phyloP scores from a whole-genome alignment of 1,140 invertebrate species.

The Trachymyrmex septentrionalis region DNA sequence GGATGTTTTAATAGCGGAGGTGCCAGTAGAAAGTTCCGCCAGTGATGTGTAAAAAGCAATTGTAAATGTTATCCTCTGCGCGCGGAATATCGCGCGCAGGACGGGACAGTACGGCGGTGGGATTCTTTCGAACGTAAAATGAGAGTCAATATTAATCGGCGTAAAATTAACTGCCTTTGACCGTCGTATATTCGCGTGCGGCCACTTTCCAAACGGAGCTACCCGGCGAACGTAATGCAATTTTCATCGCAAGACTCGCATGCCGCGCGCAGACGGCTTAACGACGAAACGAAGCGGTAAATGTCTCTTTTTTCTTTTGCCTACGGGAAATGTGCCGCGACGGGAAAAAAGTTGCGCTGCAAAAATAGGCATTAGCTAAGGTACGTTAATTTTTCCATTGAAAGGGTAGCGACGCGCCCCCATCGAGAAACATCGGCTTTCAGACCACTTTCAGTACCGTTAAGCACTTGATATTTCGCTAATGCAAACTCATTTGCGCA shows the following conservation, averaged over 20 bases:
- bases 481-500: slow-evolving; percentile 56
- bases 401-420: slow-evolving; percentile 18
- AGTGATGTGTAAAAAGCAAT: not conserved
- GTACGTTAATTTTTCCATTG: slow-evolving; percentile 59
- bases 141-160: slow-evolving; percentile 51
- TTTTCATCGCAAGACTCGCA: slow-evolving; percentile 55
- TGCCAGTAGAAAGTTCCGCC: not conserved
- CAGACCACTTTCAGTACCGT: slow-evolving; percentile 6
- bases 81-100: not conserved
- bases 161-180: slow-evolving; percentile 42
- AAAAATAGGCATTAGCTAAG: slow-evolving; percentile 61
- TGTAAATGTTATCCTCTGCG: slow-evolving; percentile 46
- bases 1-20: slow-evolving; percentile 2
- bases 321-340: slow-evolving; percentile 47
- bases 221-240: slow-evolving; percentile 52
- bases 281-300: slow-evolving; percentile 57
- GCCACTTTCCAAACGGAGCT: slow-evolving; percentile 28
- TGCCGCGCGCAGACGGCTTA: slow-evolving; percentile 47
- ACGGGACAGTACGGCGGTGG: not conserved
- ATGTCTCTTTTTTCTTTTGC: slow-evolving; percentile 48
- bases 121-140: slow-evolving; percentile 21
- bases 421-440: slow-evolving; percentile 24
- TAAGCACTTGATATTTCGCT: slow-evolving; percentile 57
- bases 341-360: slow-evolving; percentile 21
- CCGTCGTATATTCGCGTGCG: not conserved